Conservation (phyloP, 2,797 vertebrate genomes). For the Spinus olivaceus region DNA sequence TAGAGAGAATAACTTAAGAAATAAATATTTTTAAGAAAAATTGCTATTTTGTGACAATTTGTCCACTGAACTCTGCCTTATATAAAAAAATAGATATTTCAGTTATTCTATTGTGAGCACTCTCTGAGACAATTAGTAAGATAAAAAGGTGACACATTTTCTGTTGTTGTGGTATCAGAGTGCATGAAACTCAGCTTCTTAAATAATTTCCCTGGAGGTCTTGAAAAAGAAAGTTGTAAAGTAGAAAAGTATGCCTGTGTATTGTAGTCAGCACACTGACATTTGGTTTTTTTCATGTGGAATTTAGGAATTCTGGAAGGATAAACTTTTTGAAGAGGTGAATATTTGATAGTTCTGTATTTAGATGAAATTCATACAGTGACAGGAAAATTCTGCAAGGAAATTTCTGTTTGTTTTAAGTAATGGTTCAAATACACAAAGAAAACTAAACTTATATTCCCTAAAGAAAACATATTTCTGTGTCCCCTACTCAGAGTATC, state of each 20-base stretch:
- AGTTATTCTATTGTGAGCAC: not conserved
- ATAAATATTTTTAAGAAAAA: not conserved
- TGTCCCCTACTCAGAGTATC: not conserved
- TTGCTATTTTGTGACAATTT: not conserved
- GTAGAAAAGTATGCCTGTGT: not conserved
- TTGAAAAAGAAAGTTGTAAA: constrained; percentile 15
- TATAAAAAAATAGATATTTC: not conserved
- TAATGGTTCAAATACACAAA: not conserved
- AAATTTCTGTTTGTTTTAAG: constrained; percentile 10
- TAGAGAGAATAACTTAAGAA: not conserved
- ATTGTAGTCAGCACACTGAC: constrained; percentile 7
- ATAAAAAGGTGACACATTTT: not conserved
- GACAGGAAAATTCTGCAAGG: not conserved
- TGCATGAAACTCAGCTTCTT: not conserved
- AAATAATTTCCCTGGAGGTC: not conserved
- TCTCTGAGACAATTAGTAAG: not conserved
- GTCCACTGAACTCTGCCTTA: not conserved
- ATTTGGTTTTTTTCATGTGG: not conserved
- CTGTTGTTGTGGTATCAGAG: not conserved
- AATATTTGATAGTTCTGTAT: not conserved
- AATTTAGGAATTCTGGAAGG: constrained; percentile 22
- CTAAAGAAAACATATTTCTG: not conserved
- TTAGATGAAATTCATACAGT: not conserved
- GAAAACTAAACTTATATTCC: not conserved
- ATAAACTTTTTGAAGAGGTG: constrained; percentile 33